A percentile compares a stretch with the other conserved stretches of the same genome.
These are phyloP conservation scores for Zoanthus sociatus DNA, from an alignment of 92 coral and sea anemone species.

Conservation along the genomic window DNA sequence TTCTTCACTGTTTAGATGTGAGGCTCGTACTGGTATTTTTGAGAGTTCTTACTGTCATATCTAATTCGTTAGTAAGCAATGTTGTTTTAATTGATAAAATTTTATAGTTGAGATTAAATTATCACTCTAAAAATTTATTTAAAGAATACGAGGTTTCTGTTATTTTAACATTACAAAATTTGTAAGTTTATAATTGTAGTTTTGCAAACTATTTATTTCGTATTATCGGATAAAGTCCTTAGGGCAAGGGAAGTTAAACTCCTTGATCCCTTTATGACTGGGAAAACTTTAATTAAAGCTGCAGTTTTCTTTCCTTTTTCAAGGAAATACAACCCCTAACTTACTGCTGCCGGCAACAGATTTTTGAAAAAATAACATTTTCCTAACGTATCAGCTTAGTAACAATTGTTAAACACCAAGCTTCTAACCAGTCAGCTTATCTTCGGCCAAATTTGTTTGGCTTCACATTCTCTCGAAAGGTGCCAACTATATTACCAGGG, in stretches of 20 bases:
- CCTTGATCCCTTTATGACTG: not conserved
- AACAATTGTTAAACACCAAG: not conserved
- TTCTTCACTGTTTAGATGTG: too few relatives aligned
- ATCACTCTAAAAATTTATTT: not conserved
- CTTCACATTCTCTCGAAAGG: constrained; percentile 88
- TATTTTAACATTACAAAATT: not conserved
- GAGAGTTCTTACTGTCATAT: not conserved
- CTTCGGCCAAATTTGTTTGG: constrained; percentile 64
- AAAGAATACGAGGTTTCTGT: not conserved
- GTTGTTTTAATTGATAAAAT: not conserved
- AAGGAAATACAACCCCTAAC: too few relatives aligned
- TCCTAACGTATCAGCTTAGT: not conserved
- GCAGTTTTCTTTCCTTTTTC: not conserved
- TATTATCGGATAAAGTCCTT: not conserved
- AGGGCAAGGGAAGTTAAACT: not conserved
- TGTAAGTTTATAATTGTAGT: not conserved
- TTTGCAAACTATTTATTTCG: not conserved
- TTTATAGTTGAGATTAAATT: not conserved
- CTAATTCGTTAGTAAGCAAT: not conserved
- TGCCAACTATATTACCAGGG: constrained; percentile 92
- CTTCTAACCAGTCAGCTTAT: not conserved
- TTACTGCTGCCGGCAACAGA: constrained; percentile 39
- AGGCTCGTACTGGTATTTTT: not conserved
- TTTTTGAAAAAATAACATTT: not conserved
- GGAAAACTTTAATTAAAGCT: too few relatives aligned